Base-by-base conservation (phyloP, 2,888 invertebrate genomes). In the Exephanes ischioxanthus region DNA sequence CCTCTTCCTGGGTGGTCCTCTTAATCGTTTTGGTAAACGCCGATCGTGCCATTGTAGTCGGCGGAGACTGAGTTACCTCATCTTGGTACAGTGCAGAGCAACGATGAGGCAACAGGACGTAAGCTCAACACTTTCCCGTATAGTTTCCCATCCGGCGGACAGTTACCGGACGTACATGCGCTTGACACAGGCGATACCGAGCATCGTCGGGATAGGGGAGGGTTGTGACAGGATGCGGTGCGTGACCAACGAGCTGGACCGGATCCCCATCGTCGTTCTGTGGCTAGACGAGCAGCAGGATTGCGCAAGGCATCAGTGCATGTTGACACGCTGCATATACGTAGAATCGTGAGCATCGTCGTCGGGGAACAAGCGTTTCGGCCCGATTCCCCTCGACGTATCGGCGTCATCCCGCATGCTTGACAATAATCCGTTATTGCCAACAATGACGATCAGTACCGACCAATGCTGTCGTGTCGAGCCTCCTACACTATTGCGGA, bases 21-120 rank as follows among this genome's bases (percentile, higher is more conserved):
- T 77, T 67, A 53, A 84, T 77, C 68, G 53, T 84, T 84, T 37
- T 11, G 53, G 68, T 71, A 76, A 77, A 86, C 58, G 26, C 33
- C 33, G 58, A 53, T 30, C 9, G 19, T 22, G 37, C 4, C 61
- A 86, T 86, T 87, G 87, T 87, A 41, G 48, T 67, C 55, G 66
- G 37, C 63, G 71, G 16, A 70, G 41, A 70, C 37, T 68, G 5
- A 48, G 63, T 51, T 16, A 58, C 53, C 76, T 76, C 89, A 91
- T 88, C 88, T 85, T 83, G 90, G 88, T 86, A 87, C 89, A 84
- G 81, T 80, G 22, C 22, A 1, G 87, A 86, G 84, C 83, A 85
- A 88, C 86, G 87, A 87, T 88, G 89, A 86, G 87, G 88, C 88
- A 89, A 87, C 85, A 83, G 77, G 82, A 83, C 75, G 80, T 89